phyloP scores from a whole-genome alignment of 30 jellyfish, hydroid and myxozoan species.

The Morbakka virulenta region DNA sequence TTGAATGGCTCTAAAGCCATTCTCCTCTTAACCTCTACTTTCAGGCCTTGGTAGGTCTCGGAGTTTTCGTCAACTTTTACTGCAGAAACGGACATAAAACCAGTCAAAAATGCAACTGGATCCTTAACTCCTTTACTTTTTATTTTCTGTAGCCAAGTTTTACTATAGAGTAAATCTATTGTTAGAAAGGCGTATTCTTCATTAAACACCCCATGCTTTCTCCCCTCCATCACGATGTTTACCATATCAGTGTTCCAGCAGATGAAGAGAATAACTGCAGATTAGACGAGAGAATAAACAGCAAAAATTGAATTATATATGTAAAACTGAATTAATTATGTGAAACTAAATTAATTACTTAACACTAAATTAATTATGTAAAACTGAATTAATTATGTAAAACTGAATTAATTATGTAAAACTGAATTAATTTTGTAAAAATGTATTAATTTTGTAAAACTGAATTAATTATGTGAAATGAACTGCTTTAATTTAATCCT shows the following conservation, averaged over 20 bases:
- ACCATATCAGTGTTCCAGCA: conserved; percentile 54
- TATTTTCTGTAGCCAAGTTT: conserved; percentile 32
- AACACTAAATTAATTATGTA: no score
- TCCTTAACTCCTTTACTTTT: conserved; percentile 33
- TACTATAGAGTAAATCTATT: conserved; percentile 47
- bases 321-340: no score
- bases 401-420: no score
- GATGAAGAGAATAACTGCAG: conserved; percentile 60
- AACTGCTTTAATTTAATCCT: no score
- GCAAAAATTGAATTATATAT: no score
- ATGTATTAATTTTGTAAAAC: no score
- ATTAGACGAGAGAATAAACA: no score
- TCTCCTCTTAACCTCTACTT: conserved; percentile 58
- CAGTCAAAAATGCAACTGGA: conserved; percentile 25
- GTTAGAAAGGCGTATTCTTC: conserved; percentile 69
- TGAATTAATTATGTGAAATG: no score
- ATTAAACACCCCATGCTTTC: conserved; percentile 60
- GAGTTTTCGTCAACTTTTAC: conserved; percentile 29
- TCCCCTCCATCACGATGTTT: conserved; percentile 51
- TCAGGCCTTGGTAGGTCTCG: not conserved
- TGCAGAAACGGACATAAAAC: conserved; percentile 27
- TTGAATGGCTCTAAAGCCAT: conserved; percentile 69
- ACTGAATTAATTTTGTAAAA: no score
- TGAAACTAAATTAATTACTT: no score
- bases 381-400: no score